These are phyloP conservation scores for Morone chrysops DNA, from an alignment of 2,113 vertebrate genomes.

Conservation along the genomic window DNA sequence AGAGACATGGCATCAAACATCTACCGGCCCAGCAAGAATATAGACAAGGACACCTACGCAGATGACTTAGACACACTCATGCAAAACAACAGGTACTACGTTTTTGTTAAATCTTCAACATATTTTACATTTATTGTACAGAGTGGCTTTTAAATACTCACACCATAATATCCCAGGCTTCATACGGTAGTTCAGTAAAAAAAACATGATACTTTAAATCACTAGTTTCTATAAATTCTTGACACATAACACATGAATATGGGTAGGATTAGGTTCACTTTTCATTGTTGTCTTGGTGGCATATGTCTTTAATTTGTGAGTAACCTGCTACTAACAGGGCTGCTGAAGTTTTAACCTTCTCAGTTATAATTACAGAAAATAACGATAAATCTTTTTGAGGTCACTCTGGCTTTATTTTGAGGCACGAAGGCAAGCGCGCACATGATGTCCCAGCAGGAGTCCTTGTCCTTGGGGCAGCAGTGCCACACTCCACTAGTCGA, in stretches of 20 bases:
- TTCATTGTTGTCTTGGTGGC: background rate
- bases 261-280: too few species aligned
- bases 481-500: slow-evolving; percentile 41
- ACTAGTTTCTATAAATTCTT: background rate
- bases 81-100: slow-evolving; percentile 89
- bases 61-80: slow-evolving; percentile 95
- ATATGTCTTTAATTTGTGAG: background rate
- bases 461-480: slow-evolving; percentile 48
- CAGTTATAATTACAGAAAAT: background rate
- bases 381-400: slow-evolving; percentile 34
- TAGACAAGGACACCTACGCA: slow-evolving; percentile 93
- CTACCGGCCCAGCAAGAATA: slow-evolving; percentile 95
- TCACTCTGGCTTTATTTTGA: slow-evolving; percentile 32
- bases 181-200: too few species aligned
- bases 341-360: background rate
- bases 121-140: background rate
- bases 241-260: background rate
- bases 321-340: background rate
- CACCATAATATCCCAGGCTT: too few species aligned
- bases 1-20: slow-evolving; percentile 96
- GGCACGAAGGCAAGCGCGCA: slow-evolving; percentile 10
- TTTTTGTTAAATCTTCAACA: background rate
- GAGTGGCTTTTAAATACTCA: too few species aligned
- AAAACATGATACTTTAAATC: too few species aligned
- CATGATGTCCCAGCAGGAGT: slow-evolving; percentile 59